These are phyloP conservation scores for Hypotaenidia philippensis DNA, from an alignment of 2,797 vertebrate species.

Conservation along the genomic window DNA sequence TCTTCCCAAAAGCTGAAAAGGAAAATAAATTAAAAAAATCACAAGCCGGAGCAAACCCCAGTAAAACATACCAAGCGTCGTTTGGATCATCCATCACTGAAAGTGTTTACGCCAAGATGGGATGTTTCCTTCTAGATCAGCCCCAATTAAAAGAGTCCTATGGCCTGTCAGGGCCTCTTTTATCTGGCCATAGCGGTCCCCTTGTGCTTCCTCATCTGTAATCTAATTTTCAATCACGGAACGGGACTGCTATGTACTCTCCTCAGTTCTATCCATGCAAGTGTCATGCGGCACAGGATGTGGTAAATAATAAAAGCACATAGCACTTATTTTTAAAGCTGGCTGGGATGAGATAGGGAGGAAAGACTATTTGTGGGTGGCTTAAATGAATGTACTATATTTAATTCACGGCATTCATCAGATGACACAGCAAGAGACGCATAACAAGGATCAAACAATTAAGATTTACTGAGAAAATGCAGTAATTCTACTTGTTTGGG, in stretches of 20 bases:
- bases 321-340: slow-evolving; percentile 43
- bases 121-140: neutral
- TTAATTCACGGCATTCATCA: slow-evolving; percentile 1
- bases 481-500: neutral
- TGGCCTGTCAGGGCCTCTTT: neutral
- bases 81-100: neutral
- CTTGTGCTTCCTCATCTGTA: slow-evolving; percentile 17
- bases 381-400: slow-evolving; percentile 20
- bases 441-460: slow-evolving; percentile 27
- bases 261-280: slow-evolving; percentile 21
- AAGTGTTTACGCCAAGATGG: neutral
- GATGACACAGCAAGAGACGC: slow-evolving; percentile 26
- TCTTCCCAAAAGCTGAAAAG: neutral
- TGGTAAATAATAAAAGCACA: slow-evolving; percentile 47
- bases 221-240: slow-evolving; percentile 5
- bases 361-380: slow-evolving; percentile 30
- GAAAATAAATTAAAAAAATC: neutral
- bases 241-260: neutral
- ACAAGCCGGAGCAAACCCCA: neutral
- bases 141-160: neutral
- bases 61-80: neutral
- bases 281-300: slow-evolving; percentile 22
- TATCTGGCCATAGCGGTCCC: slow-evolving; percentile 38
- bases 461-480: slow-evolving; percentile 36
- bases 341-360: slow-evolving; percentile 4